Evolutionary conservation across 2,797 vertebrate genomes (phyloP).

Genomic region (Platyrinchus mystaceus): DNA sequence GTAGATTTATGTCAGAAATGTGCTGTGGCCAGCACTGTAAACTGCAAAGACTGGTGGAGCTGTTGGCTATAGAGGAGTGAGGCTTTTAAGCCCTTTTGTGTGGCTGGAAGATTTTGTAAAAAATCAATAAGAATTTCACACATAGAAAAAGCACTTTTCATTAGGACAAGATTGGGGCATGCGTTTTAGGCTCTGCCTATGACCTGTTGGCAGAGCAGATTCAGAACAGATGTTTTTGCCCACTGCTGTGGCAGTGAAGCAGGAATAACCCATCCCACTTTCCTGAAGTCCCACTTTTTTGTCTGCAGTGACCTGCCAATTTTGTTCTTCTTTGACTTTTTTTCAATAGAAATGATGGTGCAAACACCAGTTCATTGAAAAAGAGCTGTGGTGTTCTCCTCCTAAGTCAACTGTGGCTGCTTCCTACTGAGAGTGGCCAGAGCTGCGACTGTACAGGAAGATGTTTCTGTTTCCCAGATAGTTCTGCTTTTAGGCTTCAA

Average conservation of each 20-base stretch:
- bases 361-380: not conserved
- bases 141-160: not conserved
- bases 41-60: not conserved
- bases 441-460: not conserved
- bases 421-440: rapidly evolving
- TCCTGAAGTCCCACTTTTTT: not conserved
- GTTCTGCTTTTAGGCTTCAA: not conserved
- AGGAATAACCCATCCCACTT: not conserved
- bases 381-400: rapidly evolving
- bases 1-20: not conserved
- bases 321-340: not conserved
- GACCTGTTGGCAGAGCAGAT: not conserved
- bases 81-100: not conserved
- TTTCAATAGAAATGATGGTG: not conserved
- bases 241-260: not conserved
- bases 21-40: not conserved
- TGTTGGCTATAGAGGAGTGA: not conserved
- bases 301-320: not conserved
- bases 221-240: not conserved
- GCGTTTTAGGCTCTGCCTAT: not conserved
- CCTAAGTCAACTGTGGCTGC: not conserved
- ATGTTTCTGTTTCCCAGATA: not conserved
- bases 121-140: not conserved
- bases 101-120: not conserved
- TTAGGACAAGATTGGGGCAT: not conserved